Percentiles rank a stretch among this genome's conserved stretches.
Evolutionary conservation across 92 coral and sea anemone species (phyloP).

Genomic region (Actinernus sp.): DNA sequence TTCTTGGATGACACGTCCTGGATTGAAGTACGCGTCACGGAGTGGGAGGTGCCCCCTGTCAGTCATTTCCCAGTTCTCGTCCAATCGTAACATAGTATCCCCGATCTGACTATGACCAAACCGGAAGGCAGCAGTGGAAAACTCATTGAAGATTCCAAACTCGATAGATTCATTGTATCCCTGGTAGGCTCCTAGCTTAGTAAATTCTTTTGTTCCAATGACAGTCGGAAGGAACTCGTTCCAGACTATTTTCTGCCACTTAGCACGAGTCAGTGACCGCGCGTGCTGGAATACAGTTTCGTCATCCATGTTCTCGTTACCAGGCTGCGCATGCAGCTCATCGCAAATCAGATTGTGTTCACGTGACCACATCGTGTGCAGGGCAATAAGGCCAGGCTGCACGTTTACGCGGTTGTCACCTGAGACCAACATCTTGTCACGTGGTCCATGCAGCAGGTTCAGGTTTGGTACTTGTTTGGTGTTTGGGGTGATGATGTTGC

Average conservation of each 20-base stretch:
- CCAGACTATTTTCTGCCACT: constrained; percentile 98
- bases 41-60: constrained; percentile 87
- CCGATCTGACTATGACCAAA: constrained; percentile 99
- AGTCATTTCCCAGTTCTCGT: constrained; percentile 89
- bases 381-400: constrained; percentile 96
- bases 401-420: constrained; percentile 99
- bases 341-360: constrained; percentile 97
- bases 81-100: constrained; percentile 88
- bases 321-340: constrained; percentile 76
- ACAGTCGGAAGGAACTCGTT: constrained; percentile 95
- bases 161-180: constrained; percentile 85
- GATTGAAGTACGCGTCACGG: constrained; percentile 97
- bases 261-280: constrained; percentile 90
- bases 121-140: constrained; percentile 98
- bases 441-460: constrained; percentile 95
- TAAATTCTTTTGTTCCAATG: constrained; percentile 82
- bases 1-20: constrained; percentile 96
- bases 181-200: constrained; percentile 68
- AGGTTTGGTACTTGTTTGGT: constrained; percentile 89
- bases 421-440: constrained; percentile 94
- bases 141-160: constrained; percentile 97
- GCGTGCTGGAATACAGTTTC: constrained; percentile 96
- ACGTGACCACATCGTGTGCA: constrained; percentile 95
- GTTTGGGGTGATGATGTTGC: constrained; percentile 81
- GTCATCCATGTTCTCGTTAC: constrained; percentile 80